Evolutionary conservation across 2,888 invertebrate species (phyloP).

Genomic region (Himalopsyche kuldschensis): DNA sequence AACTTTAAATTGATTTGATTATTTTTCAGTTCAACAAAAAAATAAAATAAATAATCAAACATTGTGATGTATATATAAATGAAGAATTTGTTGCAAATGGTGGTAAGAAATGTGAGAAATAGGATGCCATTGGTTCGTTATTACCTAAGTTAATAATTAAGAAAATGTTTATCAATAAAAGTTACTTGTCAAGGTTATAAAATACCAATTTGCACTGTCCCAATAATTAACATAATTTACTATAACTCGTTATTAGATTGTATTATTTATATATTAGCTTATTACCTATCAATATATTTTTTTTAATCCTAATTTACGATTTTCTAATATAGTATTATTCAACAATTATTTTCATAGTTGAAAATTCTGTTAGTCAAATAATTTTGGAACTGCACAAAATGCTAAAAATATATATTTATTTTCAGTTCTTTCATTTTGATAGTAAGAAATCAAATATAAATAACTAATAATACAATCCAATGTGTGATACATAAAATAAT

Average conservation of each 20-base stretch:
- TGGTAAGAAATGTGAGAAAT: background rate
- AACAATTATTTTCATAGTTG: background rate
- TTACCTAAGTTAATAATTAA: too few species aligned
- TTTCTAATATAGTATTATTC: background rate
- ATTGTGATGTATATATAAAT: background rate
- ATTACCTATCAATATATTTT: too few species aligned
- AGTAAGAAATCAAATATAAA: too few species aligned
- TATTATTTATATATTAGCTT: background rate
- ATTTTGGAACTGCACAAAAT: background rate
- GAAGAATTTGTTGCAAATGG: background rate
- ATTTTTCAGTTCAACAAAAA: background rate
- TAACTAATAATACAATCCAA: too few species aligned
- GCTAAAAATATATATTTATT: background rate
- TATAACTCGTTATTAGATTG: background rate
- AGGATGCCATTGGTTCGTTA: too few species aligned
- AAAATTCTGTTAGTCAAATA: background rate
- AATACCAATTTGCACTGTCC: background rate
- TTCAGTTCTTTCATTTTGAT: too few species aligned
- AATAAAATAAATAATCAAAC: background rate
- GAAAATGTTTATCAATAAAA: background rate
- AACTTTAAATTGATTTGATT: background rate
- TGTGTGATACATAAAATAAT: too few species aligned
- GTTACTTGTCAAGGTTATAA: background rate
- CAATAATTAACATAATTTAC: background rate
- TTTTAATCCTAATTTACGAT: too few species aligned